Percentiles rank a stretch among this genome's conserved stretches.
These are phyloP conservation scores for Zosterops lateralis DNA, from an alignment of 2,113 vertebrate species.

Conservation along the genomic window DNA sequence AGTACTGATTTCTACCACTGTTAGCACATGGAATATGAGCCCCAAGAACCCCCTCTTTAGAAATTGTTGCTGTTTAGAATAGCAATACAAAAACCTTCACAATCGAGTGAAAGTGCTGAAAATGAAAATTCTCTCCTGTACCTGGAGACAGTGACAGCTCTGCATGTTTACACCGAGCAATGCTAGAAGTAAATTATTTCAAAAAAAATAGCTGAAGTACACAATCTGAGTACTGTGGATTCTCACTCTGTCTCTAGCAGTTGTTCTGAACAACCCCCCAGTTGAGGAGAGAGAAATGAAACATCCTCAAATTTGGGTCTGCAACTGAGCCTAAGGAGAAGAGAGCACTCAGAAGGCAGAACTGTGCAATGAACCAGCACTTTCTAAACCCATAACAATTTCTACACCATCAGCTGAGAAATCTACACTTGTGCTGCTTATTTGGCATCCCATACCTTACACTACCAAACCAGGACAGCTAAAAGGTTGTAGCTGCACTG, in stretches of 20 bases:
- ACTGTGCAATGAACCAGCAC: not conserved
- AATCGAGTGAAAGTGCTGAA: not conserved
- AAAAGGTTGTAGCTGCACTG: fast-evolving
- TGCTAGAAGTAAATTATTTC: not conserved
- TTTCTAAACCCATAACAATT: not conserved
- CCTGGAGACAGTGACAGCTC: not conserved
- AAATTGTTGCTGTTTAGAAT: not conserved
- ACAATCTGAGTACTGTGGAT: not conserved
- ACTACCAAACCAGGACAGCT: not conserved
- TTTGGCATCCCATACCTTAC: not conserved
- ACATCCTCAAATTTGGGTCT: not conserved
- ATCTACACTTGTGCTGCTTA: too few relatives aligned
- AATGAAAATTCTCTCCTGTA: not conserved
- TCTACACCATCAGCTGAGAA: not conserved
- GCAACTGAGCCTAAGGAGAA: not conserved
- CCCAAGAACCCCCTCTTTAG: not conserved
- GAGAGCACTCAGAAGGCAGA: not conserved
- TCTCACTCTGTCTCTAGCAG: not conserved
- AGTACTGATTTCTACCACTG: not conserved
- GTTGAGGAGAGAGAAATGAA: not conserved
- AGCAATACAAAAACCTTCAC: not conserved
- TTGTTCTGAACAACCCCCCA: not conserved
- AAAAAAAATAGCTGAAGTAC: not conserved
- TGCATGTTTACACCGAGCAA: not conserved
- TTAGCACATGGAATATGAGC: not conserved